These are phyloP conservation scores for Mobula hypostoma DNA, from an alignment of 2,113 vertebrate genomes.

Conservation along the genomic window DNA sequence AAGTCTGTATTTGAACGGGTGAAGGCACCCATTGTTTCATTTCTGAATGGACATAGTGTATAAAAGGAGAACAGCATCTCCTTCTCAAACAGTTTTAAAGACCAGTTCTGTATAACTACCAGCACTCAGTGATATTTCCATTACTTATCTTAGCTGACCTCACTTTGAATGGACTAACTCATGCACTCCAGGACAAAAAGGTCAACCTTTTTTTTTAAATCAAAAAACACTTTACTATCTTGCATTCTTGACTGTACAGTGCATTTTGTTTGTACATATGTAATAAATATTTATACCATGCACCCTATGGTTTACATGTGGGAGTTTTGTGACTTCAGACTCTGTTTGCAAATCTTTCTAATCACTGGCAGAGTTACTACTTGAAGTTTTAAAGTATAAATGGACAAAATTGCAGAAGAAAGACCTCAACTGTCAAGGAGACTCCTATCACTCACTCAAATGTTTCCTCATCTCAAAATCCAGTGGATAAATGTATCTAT, in stretches of 20 bases:
- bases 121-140: background rate
- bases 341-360: background rate
- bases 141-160: conserved; percentile 12
- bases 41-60: conserved; percentile 28
- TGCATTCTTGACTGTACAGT: conserved; percentile 18
- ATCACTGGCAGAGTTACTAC: background rate
- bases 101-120: conserved; percentile 25
- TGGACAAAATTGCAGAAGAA: background rate
- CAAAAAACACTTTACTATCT: background rate
- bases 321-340: background rate
- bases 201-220: background rate
- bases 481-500: background rate
- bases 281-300: conserved; percentile 33
- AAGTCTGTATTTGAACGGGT: conserved; percentile 12
- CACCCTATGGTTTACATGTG: background rate
- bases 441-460: too few species aligned
- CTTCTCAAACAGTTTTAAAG: background rate
- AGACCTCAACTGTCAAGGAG: background rate
- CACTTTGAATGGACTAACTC: conserved; percentile 27
- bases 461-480: background rate
- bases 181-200: conserved; percentile 10
- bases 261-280: conserved; percentile 1
- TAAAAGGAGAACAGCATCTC: background rate
- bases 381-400: background rate
- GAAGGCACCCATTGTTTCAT: conserved; percentile 21